Conservation (phyloP, 2,113 vertebrate genomes). For the Antechinus stuartii region DNA sequence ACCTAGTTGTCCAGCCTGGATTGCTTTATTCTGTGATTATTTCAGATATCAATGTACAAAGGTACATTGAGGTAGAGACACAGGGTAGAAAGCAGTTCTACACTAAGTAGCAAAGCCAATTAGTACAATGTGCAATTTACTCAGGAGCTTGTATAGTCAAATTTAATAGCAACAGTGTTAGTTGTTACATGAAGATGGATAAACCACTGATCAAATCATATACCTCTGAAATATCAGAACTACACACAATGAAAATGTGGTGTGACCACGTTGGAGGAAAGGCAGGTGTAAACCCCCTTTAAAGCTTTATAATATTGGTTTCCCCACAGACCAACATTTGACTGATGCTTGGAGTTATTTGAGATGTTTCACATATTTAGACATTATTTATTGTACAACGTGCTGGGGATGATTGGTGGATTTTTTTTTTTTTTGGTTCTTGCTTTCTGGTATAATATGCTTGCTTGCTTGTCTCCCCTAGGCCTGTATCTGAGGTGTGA, state of each 20-base stretch:
- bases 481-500: background rate
- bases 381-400: constrained; percentile 16
- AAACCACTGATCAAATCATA: background rate
- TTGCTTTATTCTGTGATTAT: background rate
- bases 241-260: background rate
- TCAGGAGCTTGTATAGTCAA: background rate
- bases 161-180: background rate
- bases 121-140: background rate
- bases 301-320: constrained; percentile 7
- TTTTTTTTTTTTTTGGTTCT: background rate
- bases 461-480: background rate
- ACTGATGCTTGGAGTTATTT: background rate
- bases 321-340: constrained; percentile 20
- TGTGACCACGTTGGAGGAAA: constrained; percentile 3
- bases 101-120: background rate
- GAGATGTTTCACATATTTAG: constrained; percentile 47
- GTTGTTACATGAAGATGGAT: background rate
- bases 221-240: constrained; percentile 15
- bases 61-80: background rate
- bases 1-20: background rate
- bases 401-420: constrained; percentile 33
- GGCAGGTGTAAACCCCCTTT: background rate
- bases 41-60: background rate
- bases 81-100: background rate
- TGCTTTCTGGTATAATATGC: constrained; percentile 6